Evolutionary conservation across 2,797 vertebrate genomes (phyloP).

Genomic region (Neostethus bicornis): DNA sequence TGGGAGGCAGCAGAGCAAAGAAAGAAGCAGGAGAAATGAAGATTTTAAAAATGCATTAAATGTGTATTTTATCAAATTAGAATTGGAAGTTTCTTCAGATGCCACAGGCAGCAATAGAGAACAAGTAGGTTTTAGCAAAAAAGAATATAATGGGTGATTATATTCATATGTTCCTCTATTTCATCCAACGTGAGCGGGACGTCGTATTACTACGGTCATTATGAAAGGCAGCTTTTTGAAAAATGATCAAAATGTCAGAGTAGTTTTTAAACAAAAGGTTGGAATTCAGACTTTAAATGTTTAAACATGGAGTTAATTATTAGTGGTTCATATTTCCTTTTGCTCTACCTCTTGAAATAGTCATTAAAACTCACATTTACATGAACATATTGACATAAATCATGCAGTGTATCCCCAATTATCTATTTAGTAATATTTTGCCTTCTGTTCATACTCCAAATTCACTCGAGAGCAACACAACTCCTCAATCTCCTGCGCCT

Average conservation of each 20-base stretch:
- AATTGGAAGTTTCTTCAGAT: conserved; percentile 50
- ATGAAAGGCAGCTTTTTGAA: conserved; percentile 21
- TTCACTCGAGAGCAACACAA: conserved; percentile 16
- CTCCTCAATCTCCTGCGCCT: conserved; percentile 5
- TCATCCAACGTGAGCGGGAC: conserved; percentile 26
- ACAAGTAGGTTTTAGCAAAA: conserved; percentile 47
- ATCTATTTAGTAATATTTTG: background rate
- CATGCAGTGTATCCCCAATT: background rate
- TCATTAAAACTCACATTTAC: conserved; percentile 2
- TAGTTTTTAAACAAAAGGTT: conserved; percentile 7
- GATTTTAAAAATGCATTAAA: conserved; percentile 72
- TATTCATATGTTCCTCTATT: conserved; percentile 33
- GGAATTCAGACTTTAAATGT: conserved; percentile 11
- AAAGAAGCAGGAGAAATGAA: conserved; percentile 65
- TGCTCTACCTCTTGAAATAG: conserved; percentile 18
- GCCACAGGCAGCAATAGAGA: conserved; percentile 55
- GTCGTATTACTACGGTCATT: conserved; percentile 11
- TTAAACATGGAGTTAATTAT: conserved; percentile 38
- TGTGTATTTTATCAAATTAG: conserved; percentile 76
- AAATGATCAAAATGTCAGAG: conserved; percentile 1
- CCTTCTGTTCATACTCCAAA: conserved; percentile 16
- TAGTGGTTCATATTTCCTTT: conserved; percentile 54
- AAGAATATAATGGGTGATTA: conserved; percentile 63
- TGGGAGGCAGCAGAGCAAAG: conserved; percentile 57
- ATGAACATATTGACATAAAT: conserved; percentile 8